Evolutionary conservation across 2,113 vertebrate species (phyloP).

Genomic region (Pelusios castaneus): DNA sequence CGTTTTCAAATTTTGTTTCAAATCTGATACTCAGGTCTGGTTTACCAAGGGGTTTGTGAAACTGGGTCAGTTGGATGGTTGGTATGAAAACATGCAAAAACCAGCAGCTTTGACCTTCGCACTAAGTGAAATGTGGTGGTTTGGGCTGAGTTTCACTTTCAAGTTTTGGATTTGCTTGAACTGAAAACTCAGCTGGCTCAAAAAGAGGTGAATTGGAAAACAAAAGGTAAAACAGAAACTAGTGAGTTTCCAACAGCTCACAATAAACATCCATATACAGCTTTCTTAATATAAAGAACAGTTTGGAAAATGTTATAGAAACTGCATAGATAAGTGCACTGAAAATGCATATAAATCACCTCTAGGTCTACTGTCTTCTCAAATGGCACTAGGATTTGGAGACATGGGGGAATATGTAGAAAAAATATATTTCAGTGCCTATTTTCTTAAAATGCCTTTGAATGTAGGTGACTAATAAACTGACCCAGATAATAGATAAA

Average conservation of each 20-base stretch:
- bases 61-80: neutral
- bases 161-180: neutral
- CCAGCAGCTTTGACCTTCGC: neutral
- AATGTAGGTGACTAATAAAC: neutral
- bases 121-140: neutral
- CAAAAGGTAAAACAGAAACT: neutral
- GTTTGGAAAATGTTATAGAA: neutral
- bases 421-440: neutral
- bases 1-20: neutral
- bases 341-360: neutral
- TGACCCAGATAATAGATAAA: neutral
- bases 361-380: neutral
- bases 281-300: neutral
- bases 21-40: neutral
- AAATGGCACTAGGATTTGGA: neutral
- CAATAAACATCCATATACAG: neutral
- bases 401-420: accelerated
- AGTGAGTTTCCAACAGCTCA: neutral
- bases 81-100: neutral
- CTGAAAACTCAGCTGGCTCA: neutral
- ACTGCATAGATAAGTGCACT: neutral
- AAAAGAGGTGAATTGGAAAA: constrained; percentile 10
- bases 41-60: neutral
- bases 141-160: neutral
- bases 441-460: neutral